phyloP scores from a whole-genome alignment of 2,888 invertebrate genomes.

The Octodonta nipae region DNA sequence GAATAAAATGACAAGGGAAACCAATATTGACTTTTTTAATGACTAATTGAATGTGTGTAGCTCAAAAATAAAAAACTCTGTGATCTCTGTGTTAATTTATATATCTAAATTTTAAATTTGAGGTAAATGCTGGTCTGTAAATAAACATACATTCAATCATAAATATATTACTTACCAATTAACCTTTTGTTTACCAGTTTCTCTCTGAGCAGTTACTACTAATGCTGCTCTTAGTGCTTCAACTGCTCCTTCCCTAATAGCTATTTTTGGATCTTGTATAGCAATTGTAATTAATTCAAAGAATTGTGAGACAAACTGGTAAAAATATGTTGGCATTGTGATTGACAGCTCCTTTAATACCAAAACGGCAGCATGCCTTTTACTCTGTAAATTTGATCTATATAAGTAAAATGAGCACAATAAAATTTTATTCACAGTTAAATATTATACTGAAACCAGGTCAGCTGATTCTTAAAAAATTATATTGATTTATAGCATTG shows the following conservation, averaged over 20 bases:
- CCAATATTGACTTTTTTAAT: no score
- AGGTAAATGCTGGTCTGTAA: no score
- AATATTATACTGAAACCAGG: no score
- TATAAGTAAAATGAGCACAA: not conserved
- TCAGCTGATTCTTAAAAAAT: no score
- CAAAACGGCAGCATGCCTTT: constrained; percentile 83
- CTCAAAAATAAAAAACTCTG: no score
- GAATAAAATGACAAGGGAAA: no score
- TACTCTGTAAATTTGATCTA: constrained; percentile 43
- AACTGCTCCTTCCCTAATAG: constrained; percentile 83
- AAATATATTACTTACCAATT: constrained; percentile 62
- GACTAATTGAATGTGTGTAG: no score
- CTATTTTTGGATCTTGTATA: constrained; percentile 78
- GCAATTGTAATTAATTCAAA: constrained; percentile 89
- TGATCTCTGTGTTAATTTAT: no score
- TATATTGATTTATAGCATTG: not conserved
- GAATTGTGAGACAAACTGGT: constrained; percentile 83
- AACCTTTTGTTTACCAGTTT: constrained; percentile 76
- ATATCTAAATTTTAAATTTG: no score
- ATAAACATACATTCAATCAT: constrained; percentile 4
- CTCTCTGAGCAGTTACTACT: constrained; percentile 88
- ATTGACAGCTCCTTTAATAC: constrained; percentile 86
- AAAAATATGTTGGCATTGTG: constrained; percentile 94
- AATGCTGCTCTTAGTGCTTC: constrained; percentile 89
- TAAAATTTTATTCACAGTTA: no score